Base-by-base conservation (phyloP, 92 coral and sea anemone genomes). In the Porites rus region DNA sequence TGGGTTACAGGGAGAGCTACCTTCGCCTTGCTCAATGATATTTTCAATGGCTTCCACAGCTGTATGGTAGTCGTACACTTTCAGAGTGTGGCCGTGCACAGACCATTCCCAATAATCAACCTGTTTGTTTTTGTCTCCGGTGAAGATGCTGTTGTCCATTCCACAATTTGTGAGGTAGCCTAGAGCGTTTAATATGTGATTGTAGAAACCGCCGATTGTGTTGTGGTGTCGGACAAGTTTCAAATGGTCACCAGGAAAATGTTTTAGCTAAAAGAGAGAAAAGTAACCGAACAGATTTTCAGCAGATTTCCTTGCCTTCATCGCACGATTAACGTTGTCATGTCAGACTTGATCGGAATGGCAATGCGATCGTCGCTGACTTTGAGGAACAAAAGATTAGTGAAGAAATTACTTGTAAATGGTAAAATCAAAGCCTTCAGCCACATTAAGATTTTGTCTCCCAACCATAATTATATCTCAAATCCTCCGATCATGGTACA, bases 21-120 rank as follows among this genome's bases (percentile, higher is more conserved):
- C 98, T 81, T 94, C 98, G 25, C 98, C 98, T 76, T 94, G 88
- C 13, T 92, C 91, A 25, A 94, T 75, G 4, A 94, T 94, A 4
- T 74, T 62, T 56, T 60, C 61, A 25, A 94, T 93, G 50, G 98
- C 98, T 7, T 80, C 86, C 7, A 90, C 90, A 0, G 98, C 95
- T 2, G 90, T 76, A 18, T n/a, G 21, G 78, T 88, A 94, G 69
- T 94, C 90, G 5, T 43, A 18, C n/a, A 93, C 93, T 61, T 78
- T 79, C 11, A 87, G 66, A n/a, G 83, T 22, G 56, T 87, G 72
- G 6, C 88, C 88, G 58, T 91, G 90, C 69, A 82, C 80, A 9
- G 85, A 87, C 25, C 73, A 64, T 13, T 25, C 67, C 0, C 9
- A 5, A 53, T 21, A 77, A 1, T 76, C 78, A 22, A 86, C 89